Conservation (phyloP, 2,797 vertebrate genomes). For the Dryobates pubescens region DNA sequence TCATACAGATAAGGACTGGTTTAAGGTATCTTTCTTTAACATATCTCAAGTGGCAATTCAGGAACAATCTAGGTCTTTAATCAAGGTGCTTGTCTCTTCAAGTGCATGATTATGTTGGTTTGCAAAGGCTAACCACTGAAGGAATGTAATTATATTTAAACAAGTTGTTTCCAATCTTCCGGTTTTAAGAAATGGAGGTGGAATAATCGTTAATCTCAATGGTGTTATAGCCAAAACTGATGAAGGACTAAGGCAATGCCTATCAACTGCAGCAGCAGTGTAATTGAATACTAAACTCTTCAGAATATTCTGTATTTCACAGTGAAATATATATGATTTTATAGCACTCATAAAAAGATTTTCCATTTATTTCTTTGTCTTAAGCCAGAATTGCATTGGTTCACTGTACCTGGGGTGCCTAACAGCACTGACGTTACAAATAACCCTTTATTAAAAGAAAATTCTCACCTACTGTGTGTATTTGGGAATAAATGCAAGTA, state of each 20-base stretch:
- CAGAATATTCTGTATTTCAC: background rate
- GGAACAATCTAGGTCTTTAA: slow-evolving; percentile 5
- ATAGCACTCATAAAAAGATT: background rate
- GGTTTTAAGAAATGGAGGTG: background rate
- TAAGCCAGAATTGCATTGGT: background rate
- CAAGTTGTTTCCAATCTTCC: background rate
- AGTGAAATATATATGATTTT: background rate
- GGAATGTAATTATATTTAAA: slow-evolving; percentile 4
- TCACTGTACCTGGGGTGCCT: background rate
- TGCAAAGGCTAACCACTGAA: background rate
- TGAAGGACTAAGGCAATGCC: background rate
- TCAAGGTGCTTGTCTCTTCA: slow-evolving; percentile 1
- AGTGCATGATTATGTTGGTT: background rate
- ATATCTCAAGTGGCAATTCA: background rate
- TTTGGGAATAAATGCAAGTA: background rate
- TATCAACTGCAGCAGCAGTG: background rate
- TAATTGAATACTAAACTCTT: background rate
- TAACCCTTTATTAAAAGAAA: background rate
- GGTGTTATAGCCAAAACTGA: background rate
- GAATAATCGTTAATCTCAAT: background rate
- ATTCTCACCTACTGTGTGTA: background rate
- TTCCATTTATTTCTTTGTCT: background rate
- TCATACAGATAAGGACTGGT: background rate
- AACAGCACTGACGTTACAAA: background rate
- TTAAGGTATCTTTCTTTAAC: background rate